Base-by-base conservation (phyloP, 2,113 vertebrate species). In the Burhinus bistriatus region DNA sequence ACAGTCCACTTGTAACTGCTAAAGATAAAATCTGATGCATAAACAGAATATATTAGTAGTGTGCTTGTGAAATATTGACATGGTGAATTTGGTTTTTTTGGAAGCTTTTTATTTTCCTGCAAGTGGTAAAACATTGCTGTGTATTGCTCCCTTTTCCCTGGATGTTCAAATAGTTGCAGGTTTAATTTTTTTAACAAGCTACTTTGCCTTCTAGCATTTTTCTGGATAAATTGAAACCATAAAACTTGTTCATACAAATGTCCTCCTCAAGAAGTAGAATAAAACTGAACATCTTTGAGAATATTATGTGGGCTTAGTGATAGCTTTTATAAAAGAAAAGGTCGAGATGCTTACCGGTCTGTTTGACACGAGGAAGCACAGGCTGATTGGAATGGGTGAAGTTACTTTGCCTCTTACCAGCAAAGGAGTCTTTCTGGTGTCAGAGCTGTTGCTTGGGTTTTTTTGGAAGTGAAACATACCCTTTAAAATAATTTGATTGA, bases 331-430 rank as follows among this genome's bases (percentile, higher is more conserved):
- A 40, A 84, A 83, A 79, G 29, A 34, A 49, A 47, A 14, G 20
- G 22, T 87, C 18, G 32, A 61, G 59, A 36, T 79, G 18, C 6
- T 80, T 96, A 18, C 26, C 0, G 0, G 2, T 6, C 23, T 52
- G 40, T 85, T 47, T 90, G 64, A 61, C n/a, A 59, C 12, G 22
- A 61, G 59, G 18, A 90, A 72, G 64, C 11, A 82, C 26, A 72
- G 55, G 32, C 38, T 88, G 54, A 65, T 42, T 32, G 45, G 19
- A 70, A 40, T 47, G n/a, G 73, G 55, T 90, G 66, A 95, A 85
- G 54, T 85, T 68, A 20, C 23, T 29, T 68, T 49, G 34, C 58
- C 26, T 82, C 6, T 86, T 18, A 59, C n/a, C 34, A 51, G 38
- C 12, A 73, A 55, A 68, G 13, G 68, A 59, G 10, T 42, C 6